Percentiles rank a stretch among this genome's conserved stretches.
These are phyloP conservation scores for Lycodopsis pacificus DNA, from an alignment of 2,797 vertebrate genomes.

Conservation along the genomic window DNA sequence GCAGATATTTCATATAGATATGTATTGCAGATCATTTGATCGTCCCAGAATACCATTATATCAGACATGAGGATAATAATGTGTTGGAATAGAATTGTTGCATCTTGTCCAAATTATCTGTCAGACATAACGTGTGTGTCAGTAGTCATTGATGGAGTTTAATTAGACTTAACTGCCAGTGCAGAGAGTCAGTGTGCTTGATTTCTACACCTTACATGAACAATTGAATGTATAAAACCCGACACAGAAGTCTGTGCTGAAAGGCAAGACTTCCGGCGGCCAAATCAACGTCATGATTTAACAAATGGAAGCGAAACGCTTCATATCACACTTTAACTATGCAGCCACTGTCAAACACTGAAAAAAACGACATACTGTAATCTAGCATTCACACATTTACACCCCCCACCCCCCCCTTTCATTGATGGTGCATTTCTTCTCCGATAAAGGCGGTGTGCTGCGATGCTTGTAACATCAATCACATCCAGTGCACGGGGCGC, in stretches of 20 bases:
- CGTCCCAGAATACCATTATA: not conserved
- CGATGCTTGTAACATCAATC: conserved; percentile 79
- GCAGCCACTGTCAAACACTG: conserved; percentile 29
- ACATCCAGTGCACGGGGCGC: conserved; percentile 71
- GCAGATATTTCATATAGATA: not conserved
- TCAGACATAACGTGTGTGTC: not conserved
- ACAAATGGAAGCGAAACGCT: conserved; percentile 36
- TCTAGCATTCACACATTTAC: conserved; percentile 52
- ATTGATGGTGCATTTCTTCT: conserved; percentile 62
- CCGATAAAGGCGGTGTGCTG: conserved; percentile 68
- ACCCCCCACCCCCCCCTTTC: conserved; percentile 2
- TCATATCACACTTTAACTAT: conserved; percentile 30
- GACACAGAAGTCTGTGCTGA: conserved; percentile 34
- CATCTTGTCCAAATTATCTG: conserved; percentile 1
- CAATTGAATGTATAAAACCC: conserved; percentile 10
- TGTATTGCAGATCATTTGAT: not conserved
- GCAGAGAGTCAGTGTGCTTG: conserved; percentile 3
- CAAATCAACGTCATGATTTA: conserved; percentile 33
- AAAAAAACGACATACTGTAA: conserved; percentile 57
- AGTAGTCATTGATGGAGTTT: not conserved
- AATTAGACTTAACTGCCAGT: conserved; percentile 3
- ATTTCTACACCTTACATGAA: conserved; percentile 21
- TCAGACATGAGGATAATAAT: not conserved
- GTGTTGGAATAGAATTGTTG: not conserved
- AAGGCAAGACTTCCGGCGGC: conserved; percentile 35